Evolutionary conservation across 2,113 vertebrate genomes (phyloP), one percentile per base, ranked within the genome.

Genomic region (Tympanuchus pallidicinctus): DNA sequence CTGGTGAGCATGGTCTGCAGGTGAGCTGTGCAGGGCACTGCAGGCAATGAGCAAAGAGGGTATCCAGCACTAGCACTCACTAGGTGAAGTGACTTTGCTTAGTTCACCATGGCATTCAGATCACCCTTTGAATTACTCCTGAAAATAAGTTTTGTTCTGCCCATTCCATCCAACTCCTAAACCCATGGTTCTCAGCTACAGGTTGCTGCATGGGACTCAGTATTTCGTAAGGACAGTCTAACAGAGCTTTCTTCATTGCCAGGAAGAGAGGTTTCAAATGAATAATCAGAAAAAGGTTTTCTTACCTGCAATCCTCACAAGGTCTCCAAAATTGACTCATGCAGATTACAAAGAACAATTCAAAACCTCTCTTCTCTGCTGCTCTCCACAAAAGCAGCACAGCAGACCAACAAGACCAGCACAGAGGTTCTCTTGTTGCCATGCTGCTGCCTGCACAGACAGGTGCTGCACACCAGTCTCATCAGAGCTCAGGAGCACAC

Each of bases 31-130:
- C 7, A 13, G 27, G 56, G 64, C 84, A 69, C 71, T 13, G 7
- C 5, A 1, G 57, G 61, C 27, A 71, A 27, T 1, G 16, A 86
- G 54, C 43, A 65, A 10, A 19, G 43, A 75, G 27, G 43, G 19
- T 64, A 38, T 8, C 48, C n/a, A 32, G 67, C 43, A 36, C 42
- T n/a, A 13, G 42, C 42, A 22, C 16, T 63, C 21, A 8, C 82
- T 92, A 36, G 78, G 50, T 70, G 72, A 95, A 91, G 67, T 85
- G 89, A 32, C 47, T 87, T 89, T 86, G 82, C 89, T 83, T 86
- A 63, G 78, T 73, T 92, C 69, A 69, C 67, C 13, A 1, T 30
- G 20, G 59, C 17, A 43, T n/a, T 25, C 10, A 21, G 34, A 38
- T 32, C 34, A 7, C 12, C 34, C 50, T 85, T 74, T 54, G 18